Percentiles rank a stretch among this genome's conserved stretches.
These are phyloP conservation scores for mouse (Mus musculus) DNA, from an alignment of 2,113 vertebrate genomes.

Conservation along the genomic window GRCm39 chr3:90045501-90046000, in stretches of 20 bases:
- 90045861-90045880: background rate
- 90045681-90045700: background rate
- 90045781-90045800: background rate
- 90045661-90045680: background rate
- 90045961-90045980: background rate
- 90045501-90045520: too few relatives aligned
- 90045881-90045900: too few relatives aligned
- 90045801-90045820: background rate
- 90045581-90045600: too few relatives aligned
- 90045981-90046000: background rate
- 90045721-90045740: background rate
- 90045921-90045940: background rate
- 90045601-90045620: too few relatives aligned
- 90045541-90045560: too few relatives aligned
- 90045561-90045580: too few relatives aligned
- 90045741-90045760: background rate
- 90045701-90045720: background rate
- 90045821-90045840: background rate
- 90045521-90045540: too few relatives aligned
- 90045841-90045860: background rate
- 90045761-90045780: background rate
- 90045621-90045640: too few relatives aligned
- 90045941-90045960: background rate
- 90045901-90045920: background rate
- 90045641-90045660: background rate